phyloP scores from a whole-genome alignment of 2,888 invertebrate genomes.

The Eurois occulta region DNA sequence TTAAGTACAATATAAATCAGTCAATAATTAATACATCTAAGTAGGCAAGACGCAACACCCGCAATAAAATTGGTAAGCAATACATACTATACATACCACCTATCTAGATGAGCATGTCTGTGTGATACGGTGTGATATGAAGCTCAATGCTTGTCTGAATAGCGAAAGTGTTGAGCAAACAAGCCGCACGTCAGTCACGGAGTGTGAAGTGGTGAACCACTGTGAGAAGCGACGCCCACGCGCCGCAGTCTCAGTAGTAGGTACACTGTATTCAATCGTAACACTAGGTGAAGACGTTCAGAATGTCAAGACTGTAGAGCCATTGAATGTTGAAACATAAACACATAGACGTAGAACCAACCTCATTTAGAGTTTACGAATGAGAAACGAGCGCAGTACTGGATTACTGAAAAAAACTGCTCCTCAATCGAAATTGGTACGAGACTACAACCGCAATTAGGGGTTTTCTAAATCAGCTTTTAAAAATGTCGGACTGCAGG shows the following conservation, averaged over 20 bases:
- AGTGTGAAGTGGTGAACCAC: conserved; percentile 10
- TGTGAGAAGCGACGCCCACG: conserved; percentile 50
- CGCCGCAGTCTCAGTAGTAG: neutral
- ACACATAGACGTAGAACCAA: neutral
- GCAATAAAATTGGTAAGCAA: neutral
- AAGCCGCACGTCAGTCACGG: conserved; percentile 27
- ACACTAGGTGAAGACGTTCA: neutral
- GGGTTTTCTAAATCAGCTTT: neutral
- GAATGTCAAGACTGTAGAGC: conserved; percentile 4
- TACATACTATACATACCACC: neutral
- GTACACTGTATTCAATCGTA: conserved; percentile 1
- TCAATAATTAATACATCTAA: neutral
- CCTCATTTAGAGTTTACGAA: too few relatives aligned
- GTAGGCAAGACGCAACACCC: neutral
- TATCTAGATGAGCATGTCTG: neutral
- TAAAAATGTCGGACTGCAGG: neutral
- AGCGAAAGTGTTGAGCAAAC: conserved; percentile 59
- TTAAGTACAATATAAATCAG: neutral
- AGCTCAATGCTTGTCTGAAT: neutral
- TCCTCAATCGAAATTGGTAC: neutral
- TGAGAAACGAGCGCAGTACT: neutral
- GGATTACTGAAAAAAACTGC: neutral
- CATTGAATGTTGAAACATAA: conserved; percentile 1
- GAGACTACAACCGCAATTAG: neutral
- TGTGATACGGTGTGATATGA: neutral